Base-by-base conservation (phyloP, 2,888 invertebrate species). In the Allophyes oxyacanthae region DNA sequence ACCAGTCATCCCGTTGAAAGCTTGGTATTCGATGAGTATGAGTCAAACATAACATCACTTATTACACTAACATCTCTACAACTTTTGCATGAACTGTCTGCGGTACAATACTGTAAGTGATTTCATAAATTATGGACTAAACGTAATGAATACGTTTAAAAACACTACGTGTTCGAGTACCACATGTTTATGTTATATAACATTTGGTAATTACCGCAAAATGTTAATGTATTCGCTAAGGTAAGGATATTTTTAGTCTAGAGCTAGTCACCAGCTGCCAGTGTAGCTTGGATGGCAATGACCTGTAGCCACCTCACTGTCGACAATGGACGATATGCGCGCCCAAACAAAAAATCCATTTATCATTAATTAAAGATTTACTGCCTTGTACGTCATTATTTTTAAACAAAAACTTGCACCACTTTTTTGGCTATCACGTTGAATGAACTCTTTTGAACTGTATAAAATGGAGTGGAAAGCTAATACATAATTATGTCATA, bases 141-240 rank as follows among this genome's bases (percentile, higher is more conserved):
- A 6, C 4, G 8, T 14, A 40, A 33, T 20, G 13, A 36, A 11
- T 4, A 26, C 5, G 25, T 32, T 32, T 20, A 25, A 40, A 48
- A 33, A 6, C 34, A 26, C 28, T 25, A 34, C 32, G 59, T 25
- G 13, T 15, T 11, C 42, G 6, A 10, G 5, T 37, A 33, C 33
- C 34, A 42, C 25, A 41, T 26, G 30, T 14, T 42, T 14, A 20
- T 49, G 43, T 36, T 11, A 58, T 49, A 34, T 32, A 32, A 38
- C 14, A 36, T 20, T 48, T 30, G 57, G 37, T 46, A 45, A 54
- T 42, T 28, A 3, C 41, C 30, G 44, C 41, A 20, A 52, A 54
- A 61, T 66, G 43, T 49, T 28, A 52, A 90, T 28, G 7, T 28
- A 28, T 51, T 49, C 42, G 30, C 48, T 36, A 42, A 65, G 50